Percentiles rank a stretch among this genome's conserved stretches.
These are phyloP conservation scores for Drosophila kohkoa DNA, from an alignment of 1,140 invertebrate species.

Conservation along the genomic window DNA sequence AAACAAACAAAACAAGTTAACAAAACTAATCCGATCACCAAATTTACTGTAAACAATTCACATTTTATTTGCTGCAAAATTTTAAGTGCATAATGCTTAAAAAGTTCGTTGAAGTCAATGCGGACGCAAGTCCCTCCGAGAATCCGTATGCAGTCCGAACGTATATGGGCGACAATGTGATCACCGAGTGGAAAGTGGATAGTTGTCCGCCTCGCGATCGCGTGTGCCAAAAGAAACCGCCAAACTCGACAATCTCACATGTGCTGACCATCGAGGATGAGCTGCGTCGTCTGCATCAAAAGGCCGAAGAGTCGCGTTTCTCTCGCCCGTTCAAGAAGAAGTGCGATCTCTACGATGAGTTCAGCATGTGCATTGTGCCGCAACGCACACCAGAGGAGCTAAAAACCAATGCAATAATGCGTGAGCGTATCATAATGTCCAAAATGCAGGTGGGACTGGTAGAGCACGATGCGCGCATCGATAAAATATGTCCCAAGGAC, in stretches of 20 bases:
- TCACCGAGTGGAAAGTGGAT: slow-evolving; percentile 65
- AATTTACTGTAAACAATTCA: slow-evolving; percentile 52
- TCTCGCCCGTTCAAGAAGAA: slow-evolving; percentile 49
- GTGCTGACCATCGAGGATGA: slow-evolving; percentile 80
- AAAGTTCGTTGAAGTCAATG: slow-evolving; percentile 78
- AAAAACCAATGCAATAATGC: slow-evolving; percentile 64
- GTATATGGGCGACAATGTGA: slow-evolving; percentile 64
- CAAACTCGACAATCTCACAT: slow-evolving; percentile 68
- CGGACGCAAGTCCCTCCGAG: slow-evolving; percentile 66
- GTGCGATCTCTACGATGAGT: slow-evolving; percentile 66
- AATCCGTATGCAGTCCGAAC: slow-evolving; percentile 82
- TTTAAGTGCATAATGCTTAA: slow-evolving; percentile 69
- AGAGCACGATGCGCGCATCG: slow-evolving; percentile 63
- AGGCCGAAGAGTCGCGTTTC: slow-evolving; percentile 71
- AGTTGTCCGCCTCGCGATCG: slow-evolving; percentile 59
- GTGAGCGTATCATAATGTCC: slow-evolving; percentile 57
- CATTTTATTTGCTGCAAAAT: slow-evolving; percentile 44
- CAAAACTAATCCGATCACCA: slow-evolving; percentile 26
- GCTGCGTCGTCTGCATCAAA: slow-evolving; percentile 67
- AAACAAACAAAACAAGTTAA: slow-evolving; percentile 5
- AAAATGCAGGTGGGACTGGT: slow-evolving; percentile 49
- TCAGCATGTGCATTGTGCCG: slow-evolving; percentile 66
- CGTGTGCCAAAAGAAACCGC: slow-evolving; percentile 59
- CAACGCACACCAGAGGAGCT: slow-evolving; percentile 65
- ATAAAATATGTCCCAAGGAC: slow-evolving; percentile 47